A percentile compares a stretch with the other conserved stretches of the same genome.
Evolutionary conservation across 2,888 invertebrate genomes (phyloP).

Genomic region (Agonopterix heracliana): DNA sequence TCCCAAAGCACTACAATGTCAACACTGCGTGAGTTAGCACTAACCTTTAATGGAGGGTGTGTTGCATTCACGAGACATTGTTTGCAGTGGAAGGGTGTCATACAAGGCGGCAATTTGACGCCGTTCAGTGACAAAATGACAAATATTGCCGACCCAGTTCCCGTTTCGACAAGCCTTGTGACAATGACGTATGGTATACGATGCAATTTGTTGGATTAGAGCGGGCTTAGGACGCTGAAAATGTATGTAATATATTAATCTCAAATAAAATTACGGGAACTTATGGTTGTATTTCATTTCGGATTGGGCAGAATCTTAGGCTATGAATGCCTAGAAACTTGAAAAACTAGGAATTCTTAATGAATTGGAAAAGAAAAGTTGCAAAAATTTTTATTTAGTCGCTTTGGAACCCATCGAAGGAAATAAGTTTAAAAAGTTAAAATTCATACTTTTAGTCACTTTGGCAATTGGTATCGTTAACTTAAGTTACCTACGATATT

Average conservation of each 20-base stretch:
- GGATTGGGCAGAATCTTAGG: neutral
- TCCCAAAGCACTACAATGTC: neutral
- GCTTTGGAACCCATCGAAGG: no score
- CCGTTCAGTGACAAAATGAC: slow-evolving; percentile 46
- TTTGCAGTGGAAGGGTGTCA: slow-evolving; percentile 5
- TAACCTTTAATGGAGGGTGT: neutral
- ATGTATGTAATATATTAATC: no score
- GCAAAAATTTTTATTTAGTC: no score
- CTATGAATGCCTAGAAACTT: no score
- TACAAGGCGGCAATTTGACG: slow-evolving; percentile 41
- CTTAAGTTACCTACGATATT: no score
- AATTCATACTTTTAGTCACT: no score
- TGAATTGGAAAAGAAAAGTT: no score
- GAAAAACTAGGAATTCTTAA: no score
- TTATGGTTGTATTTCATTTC: neutral
- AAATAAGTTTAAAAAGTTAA: no score
- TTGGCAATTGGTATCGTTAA: no score
- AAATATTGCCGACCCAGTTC: slow-evolving; percentile 49
- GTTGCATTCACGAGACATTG: neutral
- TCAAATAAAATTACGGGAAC: no score
- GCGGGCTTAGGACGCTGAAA: neutral
- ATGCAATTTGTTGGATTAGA: neutral
- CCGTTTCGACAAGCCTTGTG: slow-evolving; percentile 11
- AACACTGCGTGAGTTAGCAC: neutral
- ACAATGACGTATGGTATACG: slow-evolving; percentile 12